Evolutionary conservation across 2,113 vertebrate species (phyloP), one percentile per base, ranked within the genome.

Genomic region (Falcunculus frontatus): DNA sequence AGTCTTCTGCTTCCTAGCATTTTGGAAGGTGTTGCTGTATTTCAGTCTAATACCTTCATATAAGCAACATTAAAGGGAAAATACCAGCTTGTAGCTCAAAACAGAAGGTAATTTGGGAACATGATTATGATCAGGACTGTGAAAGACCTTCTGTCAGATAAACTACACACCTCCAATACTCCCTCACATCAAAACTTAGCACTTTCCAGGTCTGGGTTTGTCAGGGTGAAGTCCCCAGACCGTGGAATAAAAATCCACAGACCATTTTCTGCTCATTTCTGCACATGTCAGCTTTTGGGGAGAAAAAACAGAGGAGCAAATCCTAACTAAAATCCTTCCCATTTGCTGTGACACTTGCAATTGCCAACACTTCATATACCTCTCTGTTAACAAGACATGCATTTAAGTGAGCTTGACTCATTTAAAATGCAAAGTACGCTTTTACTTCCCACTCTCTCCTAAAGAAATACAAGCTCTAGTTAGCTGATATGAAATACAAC

Each of bases 401-500:
- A 65, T 10, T 62, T 56, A 56, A 47, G 27, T 6, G 2, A 74
- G 8, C 21, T 29, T 65, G 22, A 60, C 16, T 46, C 15, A 60
- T 59, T 18, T 65, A 50, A 73, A 80, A 78, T 26, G 4, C 14
- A 32, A 84, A 81, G 47, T 22, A 77, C 14, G 25, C 29, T 50
- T 86, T 75, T 81, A 25, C 9, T 74, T 11, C n/a, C 29, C 46
- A 16, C 37, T 62, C 53, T 56, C 59, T 91, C 29, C 13, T 27
- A 17, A 42, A 56, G 50, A 95, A 88, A 87, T 10, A 60, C 4
- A 50, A 94, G n/a, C 23, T 87, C 62, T 72, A 41, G 42, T 56
- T 80, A 89, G 47, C 32, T 89, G 93, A 84, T 30, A 64, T 9
- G 42, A 96, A 93, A 96, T 49, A 5, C 74, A 95, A 92, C 35